Conservation (phyloP, 2,888 invertebrate species). For the Pelosia muscerda region DNA sequence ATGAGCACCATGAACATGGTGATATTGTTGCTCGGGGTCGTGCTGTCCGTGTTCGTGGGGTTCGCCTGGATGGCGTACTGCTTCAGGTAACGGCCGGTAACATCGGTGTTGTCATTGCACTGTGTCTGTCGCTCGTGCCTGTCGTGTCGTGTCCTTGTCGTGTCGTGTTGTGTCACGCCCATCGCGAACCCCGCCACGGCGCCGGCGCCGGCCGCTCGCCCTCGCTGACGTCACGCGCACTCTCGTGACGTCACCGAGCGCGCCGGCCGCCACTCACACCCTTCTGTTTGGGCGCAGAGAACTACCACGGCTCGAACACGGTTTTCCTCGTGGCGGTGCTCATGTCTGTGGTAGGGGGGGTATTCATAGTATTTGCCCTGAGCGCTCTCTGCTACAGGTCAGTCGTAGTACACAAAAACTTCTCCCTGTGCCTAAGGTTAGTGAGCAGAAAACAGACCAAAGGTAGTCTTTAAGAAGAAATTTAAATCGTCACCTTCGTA, state of each 20-base stretch:
- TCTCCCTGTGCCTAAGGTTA: constrained; percentile 99
- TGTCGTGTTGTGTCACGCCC: constrained; percentile 53
- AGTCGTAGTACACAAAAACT: constrained; percentile 99
- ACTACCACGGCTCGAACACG: constrained; percentile 99
- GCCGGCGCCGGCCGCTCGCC: constrained; percentile 70
- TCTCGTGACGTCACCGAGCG: constrained; percentile 58
- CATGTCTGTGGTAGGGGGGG: constrained; percentile 99
- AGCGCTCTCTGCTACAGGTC: constrained; percentile 99
- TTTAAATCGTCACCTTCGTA: constrained; percentile 87
- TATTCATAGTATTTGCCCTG: constrained; percentile 99
- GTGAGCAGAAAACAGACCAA: constrained; percentile 95
- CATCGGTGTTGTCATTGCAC: constrained; percentile 81
- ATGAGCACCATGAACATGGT: constrained; percentile 96
- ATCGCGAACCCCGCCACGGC: constrained; percentile 62
- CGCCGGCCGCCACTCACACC: constrained; percentile 68
- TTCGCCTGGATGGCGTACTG: constrained; percentile 98
- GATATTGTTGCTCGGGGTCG: constrained; percentile 96
- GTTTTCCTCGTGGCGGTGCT: constrained; percentile 98
- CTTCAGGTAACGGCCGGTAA: constrained; percentile 93
- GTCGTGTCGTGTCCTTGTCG: constrained; percentile 65
- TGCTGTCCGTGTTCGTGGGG: constrained; percentile 97
- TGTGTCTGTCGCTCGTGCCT: constrained; percentile 80
- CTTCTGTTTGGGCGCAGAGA: constrained; percentile 91
- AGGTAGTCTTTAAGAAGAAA: constrained; percentile 89
- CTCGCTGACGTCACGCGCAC: constrained; percentile 63